Evolutionary conservation across 2,113 vertebrate genomes (phyloP).

Genomic region (Origma solitaria): DNA sequence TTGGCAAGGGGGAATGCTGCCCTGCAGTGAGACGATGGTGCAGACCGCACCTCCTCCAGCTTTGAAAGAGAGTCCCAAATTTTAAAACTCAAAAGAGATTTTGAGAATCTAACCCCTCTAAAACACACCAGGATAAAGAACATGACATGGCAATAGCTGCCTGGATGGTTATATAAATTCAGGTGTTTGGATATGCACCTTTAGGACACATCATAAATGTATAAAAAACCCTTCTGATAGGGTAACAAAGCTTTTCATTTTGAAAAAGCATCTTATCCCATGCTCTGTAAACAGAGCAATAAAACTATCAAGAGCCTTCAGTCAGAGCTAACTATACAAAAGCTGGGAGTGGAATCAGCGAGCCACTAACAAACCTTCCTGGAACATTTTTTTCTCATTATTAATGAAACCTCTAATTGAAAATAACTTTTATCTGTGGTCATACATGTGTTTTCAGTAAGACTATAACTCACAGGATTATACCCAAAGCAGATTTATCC

Average conservation of each 20-base stretch:
- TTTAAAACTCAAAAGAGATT: not conserved
- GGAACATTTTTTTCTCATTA: not conserved
- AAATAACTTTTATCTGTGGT: not conserved
- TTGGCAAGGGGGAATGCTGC: not conserved
- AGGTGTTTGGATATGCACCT: not conserved
- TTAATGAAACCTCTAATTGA: not conserved
- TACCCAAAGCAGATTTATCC: not conserved
- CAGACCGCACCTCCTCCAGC: not conserved
- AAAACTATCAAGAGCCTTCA: not conserved
- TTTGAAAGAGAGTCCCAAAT: not conserved
- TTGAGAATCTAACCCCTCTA: not conserved
- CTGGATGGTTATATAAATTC: not conserved
- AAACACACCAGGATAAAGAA: not conserved
- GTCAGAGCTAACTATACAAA: not conserved
- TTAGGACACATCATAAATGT: not conserved
- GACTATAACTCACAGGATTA: not conserved
- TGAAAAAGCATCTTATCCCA: not conserved
- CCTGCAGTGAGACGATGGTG: not conserved
- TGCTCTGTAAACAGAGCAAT: not conserved
- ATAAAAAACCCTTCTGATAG: not conserved
- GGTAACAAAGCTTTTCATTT: not conserved
- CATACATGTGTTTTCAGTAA: not conserved
- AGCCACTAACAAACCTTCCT: not conserved
- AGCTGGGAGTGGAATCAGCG: not conserved
- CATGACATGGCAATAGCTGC: not conserved